Evolutionary conservation across 2,113 vertebrate genomes (phyloP).

Genomic region (Coracopsis vasa): DNA sequence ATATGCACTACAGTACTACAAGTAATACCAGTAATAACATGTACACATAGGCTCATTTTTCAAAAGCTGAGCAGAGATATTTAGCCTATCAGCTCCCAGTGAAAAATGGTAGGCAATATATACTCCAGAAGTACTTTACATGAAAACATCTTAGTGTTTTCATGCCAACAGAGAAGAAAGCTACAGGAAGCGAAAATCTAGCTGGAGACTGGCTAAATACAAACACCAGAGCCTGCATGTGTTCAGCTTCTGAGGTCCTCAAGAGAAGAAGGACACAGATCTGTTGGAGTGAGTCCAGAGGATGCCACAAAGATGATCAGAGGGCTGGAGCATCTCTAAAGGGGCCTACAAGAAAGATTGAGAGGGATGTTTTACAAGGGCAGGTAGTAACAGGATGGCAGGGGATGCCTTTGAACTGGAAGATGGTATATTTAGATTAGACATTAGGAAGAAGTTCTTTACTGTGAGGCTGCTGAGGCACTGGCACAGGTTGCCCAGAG

Average conservation of each 20-base stretch:
- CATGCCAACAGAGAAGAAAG: neutral
- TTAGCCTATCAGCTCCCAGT: neutral
- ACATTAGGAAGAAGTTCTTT: neutral
- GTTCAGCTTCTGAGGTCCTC: neutral
- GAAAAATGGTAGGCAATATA: neutral
- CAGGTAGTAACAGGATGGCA: neutral
- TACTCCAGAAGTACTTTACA: neutral
- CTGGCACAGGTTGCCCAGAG: neutral
- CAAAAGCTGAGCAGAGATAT: neutral
- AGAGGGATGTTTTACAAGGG: neutral
- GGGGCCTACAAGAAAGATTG: neutral
- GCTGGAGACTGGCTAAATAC: neutral
- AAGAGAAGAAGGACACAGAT: neutral
- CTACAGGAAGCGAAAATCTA: neutral
- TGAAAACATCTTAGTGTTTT: neutral
- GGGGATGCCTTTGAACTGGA: neutral
- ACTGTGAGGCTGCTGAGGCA: neutral
- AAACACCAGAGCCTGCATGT: neutral
- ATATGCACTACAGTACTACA: neutral
- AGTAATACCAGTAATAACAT: neutral
- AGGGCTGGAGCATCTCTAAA: neutral
- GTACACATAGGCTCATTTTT: neutral
- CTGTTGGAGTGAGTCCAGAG: neutral
- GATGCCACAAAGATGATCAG: fast-evolving
- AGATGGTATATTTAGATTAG: neutral